Conservation (phyloP, 2,888 invertebrate genomes). For the Drosophila pseudotakahashii region DNA sequence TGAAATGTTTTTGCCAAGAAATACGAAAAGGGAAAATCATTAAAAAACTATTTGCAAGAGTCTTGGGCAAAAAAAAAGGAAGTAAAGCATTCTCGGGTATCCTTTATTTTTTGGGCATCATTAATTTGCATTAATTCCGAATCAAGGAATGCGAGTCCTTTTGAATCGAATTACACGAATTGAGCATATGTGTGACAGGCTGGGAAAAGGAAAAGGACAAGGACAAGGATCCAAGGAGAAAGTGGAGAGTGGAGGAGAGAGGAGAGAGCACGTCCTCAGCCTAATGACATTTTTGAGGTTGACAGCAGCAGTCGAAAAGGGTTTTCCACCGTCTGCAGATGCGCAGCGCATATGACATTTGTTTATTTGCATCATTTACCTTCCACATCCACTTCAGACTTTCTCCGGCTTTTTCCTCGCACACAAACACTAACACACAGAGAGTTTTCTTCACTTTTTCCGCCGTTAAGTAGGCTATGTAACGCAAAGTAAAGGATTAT, state of each 20-base stretch:
- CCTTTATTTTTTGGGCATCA: conserved; percentile 64
- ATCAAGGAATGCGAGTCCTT: conserved; percentile 79
- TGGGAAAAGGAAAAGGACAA: not conserved
- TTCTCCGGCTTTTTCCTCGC: not conserved
- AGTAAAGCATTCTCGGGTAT: conserved; percentile 6
- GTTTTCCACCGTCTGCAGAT: conserved; percentile 17
- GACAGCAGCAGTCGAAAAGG: conserved; percentile 61
- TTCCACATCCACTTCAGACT: conserved; percentile 39
- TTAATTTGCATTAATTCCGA: conserved; percentile 85
- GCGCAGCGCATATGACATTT: conserved; percentile 79
- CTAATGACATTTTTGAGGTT: conserved; percentile 83
- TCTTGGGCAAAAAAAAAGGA: not conserved
- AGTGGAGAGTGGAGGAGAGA: not conserved
- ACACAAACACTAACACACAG: not conserved
- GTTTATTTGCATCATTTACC: conserved; percentile 83
- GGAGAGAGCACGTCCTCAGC: conserved; percentile 67
- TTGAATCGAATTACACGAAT: conserved; percentile 76
- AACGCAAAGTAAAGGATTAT: conserved; percentile 79
- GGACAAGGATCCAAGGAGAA: conserved; percentile 1
- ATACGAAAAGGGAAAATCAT: conserved; percentile 39
- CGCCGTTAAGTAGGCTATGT: conserved; percentile 68
- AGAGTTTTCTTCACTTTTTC: conserved; percentile 8
- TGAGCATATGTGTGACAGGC: conserved; percentile 72
- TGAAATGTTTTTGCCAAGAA: not conserved
- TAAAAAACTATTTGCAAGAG: conserved; percentile 73